Conservation (phyloP, 30 jellyfish, hydroid and myxozoan species). For the Aurelia aurita region DNA sequence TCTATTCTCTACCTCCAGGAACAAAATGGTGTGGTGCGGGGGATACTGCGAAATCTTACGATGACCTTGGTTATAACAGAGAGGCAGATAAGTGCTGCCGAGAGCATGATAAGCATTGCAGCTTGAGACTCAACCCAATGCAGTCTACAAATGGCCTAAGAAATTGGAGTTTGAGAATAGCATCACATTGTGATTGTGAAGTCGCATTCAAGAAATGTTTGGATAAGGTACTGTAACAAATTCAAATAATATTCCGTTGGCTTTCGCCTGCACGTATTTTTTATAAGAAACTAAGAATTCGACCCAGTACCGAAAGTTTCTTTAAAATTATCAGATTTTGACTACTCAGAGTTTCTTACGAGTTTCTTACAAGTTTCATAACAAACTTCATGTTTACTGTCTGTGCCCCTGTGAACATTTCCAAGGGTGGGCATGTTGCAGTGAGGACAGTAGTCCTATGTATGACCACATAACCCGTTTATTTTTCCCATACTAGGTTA, state of each 20-base stretch:
- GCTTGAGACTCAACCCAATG: not conserved
- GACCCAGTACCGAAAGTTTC: too few relatives aligned
- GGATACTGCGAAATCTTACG: not conserved
- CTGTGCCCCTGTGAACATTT: too few relatives aligned
- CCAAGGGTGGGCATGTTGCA: too few relatives aligned
- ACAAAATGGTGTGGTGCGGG: conserved; percentile 4
- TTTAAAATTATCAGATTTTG: too few relatives aligned
- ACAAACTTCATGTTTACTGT: too few relatives aligned
- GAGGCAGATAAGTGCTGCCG: conserved; percentile 27
- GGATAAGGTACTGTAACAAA: not conserved
- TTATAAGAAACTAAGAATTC: too few relatives aligned
- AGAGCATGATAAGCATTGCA: conserved; percentile 7
- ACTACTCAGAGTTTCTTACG: too few relatives aligned
- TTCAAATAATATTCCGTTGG: too few relatives aligned
- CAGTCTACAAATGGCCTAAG: not conserved
- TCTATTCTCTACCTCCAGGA: not conserved
- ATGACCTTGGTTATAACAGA: conserved; percentile 3
- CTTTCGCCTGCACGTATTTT: too few relatives aligned
- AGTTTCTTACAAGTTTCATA: too few relatives aligned
- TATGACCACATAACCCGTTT: not conserved
- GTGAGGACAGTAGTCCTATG: too few relatives aligned
- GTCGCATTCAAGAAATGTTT: not conserved
- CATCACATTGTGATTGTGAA: conserved; percentile 25
- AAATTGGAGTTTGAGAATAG: not conserved
- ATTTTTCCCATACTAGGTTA: not conserved